These are phyloP conservation scores for Ophthalmolycus amberensis DNA, from an alignment of 2,113 vertebrate genomes.

Conservation along the genomic window DNA sequence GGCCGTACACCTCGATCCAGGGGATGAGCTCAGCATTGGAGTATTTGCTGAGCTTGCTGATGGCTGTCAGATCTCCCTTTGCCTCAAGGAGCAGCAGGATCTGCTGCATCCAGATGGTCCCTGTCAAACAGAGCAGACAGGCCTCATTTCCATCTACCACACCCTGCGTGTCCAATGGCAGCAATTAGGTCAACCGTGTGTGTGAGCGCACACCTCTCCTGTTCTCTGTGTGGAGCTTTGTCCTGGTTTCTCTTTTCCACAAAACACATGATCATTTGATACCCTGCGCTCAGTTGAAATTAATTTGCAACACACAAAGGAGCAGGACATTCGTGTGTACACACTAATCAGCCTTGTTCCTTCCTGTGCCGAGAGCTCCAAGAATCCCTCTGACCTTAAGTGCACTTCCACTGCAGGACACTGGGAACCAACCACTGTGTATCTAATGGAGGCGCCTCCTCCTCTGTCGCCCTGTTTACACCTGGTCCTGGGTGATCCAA, in stretches of 20 bases:
- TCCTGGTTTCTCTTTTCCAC: slow-evolving; percentile 7
- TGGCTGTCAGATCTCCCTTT: slow-evolving; percentile 55
- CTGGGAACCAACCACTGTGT: too few species aligned
- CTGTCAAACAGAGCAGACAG: slow-evolving; percentile 49
- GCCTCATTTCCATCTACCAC: neutral
- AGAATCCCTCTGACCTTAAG: slow-evolving; percentile 11
- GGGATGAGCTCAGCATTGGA: slow-evolving; percentile 50
- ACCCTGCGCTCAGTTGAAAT: slow-evolving; percentile 12
- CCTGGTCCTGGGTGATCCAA: too few species aligned
- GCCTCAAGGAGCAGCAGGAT: slow-evolving; percentile 72
- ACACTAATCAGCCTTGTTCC: slow-evolving; percentile 17
- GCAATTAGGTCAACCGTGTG: neutral
- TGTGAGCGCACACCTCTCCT: neutral
- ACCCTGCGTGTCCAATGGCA: neutral
- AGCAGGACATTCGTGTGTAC: slow-evolving; percentile 16
- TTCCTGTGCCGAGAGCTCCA: neutral
- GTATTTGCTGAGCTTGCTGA: neutral
- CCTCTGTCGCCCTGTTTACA: too few species aligned
- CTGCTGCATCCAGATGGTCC: slow-evolving; percentile 81
- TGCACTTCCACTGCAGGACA: neutral
- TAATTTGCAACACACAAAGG: slow-evolving; percentile 15
- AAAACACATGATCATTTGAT: slow-evolving; percentile 14
- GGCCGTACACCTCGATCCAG: slow-evolving; percentile 71
- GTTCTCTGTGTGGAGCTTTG: neutral
- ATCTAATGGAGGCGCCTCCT: too few species aligned